Evolutionary conservation across 2,888 invertebrate species (phyloP), one percentile per base, ranked within the genome.

Genomic region (Sceliomorpha sp.): DNA sequence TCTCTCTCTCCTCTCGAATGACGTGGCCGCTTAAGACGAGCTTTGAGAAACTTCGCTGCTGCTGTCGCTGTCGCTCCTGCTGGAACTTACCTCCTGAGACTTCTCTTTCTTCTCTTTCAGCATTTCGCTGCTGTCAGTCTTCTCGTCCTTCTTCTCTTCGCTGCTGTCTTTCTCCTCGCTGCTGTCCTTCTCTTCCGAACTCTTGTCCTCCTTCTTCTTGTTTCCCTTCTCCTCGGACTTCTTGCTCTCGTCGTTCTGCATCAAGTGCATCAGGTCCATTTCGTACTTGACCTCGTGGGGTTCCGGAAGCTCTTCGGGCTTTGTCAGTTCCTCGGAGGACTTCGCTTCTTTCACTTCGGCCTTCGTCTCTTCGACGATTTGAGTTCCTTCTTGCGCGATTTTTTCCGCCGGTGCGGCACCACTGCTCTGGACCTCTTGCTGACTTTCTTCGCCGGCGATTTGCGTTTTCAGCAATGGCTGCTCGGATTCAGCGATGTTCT

Each of bases 291-390:
- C 78, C 47, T 89, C 83, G 40, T 84, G 79, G 14, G 77, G 76
- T 31, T 80, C 82, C 47, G 79, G 79, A 15, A 75, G 82, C 55
- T 77, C 82, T 63, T 89, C 89, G 39, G 86, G 86, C 88, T 77
- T 90, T 88, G 36, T 12, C 0, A 75, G 48, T 15, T 77, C 74
- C 7, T 81, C 84, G 0, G 75, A 76, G 14, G 77, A 76, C 59
- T 80, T 80, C 4, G 78, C 63, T 24, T 77, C 40, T 70, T 77
- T 42, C 58, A 42, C 48, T 13, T 62, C 66, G n/a, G 50, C 42
- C 15, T 64, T 64, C 1, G 58, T 29, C 26, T 75, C 77, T 1
- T 71, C 50, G 3, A 55, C 34, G 0, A 29, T 24, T 3, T 58
- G 53, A 10, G 27, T 2, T 20, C 14, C 42, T 67, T 74, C 45